These are phyloP conservation scores for Theristicus caerulescens DNA, from an alignment of 2,113 vertebrate species.

Conservation along the genomic window DNA sequence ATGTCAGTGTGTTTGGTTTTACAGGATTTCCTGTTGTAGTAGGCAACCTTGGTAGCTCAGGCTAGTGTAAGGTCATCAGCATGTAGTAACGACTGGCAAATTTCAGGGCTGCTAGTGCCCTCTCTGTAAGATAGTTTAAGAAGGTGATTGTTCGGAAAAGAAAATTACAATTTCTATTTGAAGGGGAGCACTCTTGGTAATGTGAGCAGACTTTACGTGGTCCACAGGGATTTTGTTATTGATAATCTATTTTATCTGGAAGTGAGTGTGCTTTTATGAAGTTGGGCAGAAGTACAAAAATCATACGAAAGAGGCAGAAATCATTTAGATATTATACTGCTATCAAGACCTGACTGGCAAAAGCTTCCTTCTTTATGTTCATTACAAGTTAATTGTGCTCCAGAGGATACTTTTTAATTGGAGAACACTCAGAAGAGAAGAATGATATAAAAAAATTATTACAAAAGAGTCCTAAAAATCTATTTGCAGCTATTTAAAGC, in stretches of 20 bases:
- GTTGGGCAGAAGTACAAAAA: background rate
- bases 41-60: background rate
- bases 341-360: background rate
- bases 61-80: background rate
- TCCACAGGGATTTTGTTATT: background rate
- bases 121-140: background rate
- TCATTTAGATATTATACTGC: background rate
- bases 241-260: background rate
- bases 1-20: background rate
- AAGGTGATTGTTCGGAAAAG: background rate
- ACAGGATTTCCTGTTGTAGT: background rate
- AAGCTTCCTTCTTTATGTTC: slow-evolving; percentile 1
- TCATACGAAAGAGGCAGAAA: background rate
- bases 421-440: background rate
- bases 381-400: background rate
- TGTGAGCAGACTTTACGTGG: background rate
- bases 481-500: slow-evolving; percentile 22
- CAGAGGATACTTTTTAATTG: background rate
- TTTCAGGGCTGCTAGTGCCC: background rate
- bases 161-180: background rate
- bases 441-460: background rate
- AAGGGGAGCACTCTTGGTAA: background rate
- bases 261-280: background rate
- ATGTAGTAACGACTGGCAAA: background rate
- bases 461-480: background rate